Evolutionary conservation across 1,140 invertebrate species (phyloP).

Genomic region (Camponotus vicinus): DNA sequence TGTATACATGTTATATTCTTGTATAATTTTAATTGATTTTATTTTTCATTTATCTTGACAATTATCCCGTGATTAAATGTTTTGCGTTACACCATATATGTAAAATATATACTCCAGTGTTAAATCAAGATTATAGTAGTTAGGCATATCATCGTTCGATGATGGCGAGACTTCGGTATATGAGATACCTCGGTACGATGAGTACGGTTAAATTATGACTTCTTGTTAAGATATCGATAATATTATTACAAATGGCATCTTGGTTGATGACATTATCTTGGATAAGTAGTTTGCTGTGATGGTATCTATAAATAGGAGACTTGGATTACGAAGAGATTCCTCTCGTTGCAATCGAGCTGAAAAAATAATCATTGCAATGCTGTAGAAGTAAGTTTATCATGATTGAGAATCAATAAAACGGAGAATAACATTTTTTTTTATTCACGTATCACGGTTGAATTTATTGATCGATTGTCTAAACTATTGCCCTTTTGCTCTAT

Average conservation of each 20-base stretch:
- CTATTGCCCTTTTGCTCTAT: constrained; percentile 45
- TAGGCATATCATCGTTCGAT: constrained; percentile 31
- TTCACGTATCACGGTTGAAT: constrained; percentile 73
- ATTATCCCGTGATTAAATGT: not conserved
- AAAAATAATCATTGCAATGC: constrained; percentile 3
- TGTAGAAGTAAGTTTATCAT: not conserved
- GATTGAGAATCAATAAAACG: constrained; percentile 21
- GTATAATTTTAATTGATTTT: not conserved
- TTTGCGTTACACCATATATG: not conserved
- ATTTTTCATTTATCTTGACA: not conserved
- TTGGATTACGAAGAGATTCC: not conserved
- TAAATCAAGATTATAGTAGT: constrained; percentile 40
- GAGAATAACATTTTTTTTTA: constrained; percentile 63
- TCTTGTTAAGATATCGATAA: constrained; percentile 30
- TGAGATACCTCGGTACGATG: not conserved
- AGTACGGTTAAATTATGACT: constrained; percentile 46
- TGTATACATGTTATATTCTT: not conserved
- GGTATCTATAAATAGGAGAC: constrained; percentile 23
- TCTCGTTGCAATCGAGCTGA: not conserved
- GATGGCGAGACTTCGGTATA: not conserved
- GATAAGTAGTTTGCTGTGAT: constrained; percentile 7
- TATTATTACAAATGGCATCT: constrained; percentile 21
- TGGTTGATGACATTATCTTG: constrained; percentile 12
- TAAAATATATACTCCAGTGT: constrained; percentile 48
- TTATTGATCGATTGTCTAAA: constrained; percentile 56